These are phyloP conservation scores for Orchesella flavescens DNA, from an alignment of 2,888 invertebrate species.

Conservation along the genomic window DNA sequence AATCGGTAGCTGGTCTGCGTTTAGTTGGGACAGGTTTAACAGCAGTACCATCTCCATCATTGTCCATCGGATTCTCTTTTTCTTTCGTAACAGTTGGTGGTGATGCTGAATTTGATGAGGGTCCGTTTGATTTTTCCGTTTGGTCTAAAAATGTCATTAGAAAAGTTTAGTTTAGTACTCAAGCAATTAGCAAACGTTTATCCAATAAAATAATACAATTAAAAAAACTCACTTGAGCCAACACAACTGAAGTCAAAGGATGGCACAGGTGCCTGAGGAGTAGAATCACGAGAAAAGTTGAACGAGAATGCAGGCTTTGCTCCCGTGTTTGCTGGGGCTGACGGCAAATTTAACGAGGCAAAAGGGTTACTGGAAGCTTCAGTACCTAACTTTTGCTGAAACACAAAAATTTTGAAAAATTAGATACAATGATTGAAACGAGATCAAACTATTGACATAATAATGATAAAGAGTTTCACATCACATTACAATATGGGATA, in stretches of 20 bases:
- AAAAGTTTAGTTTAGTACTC: too few species aligned
- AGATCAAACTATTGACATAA: neutral
- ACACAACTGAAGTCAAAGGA: constrained; percentile 25
- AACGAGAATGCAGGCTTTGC: neutral
- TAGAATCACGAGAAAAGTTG: neutral
- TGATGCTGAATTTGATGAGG: too few species aligned
- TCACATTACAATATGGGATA: neutral
- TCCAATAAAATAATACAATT: too few species aligned
- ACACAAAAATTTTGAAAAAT: neutral
- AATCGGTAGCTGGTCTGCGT: constrained; percentile 82
- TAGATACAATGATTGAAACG: too few species aligned
- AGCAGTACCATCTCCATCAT: neutral
- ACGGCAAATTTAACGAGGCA: constrained; percentile 9
- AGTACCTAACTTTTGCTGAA: constrained; percentile 16
- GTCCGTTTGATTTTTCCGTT: too few species aligned
- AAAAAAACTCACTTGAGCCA: too few species aligned
- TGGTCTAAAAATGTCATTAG: too few species aligned
- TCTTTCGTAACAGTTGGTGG: too few species aligned
- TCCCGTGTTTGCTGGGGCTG: neutral
- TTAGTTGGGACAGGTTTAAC: constrained; percentile 76
- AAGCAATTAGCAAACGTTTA: too few species aligned
- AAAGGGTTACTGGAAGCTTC: constrained; percentile 33
- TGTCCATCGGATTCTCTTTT: neutral
- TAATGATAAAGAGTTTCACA: neutral
- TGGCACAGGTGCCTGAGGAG: constrained; percentile 3